phyloP scores from a whole-genome alignment of 2,888 invertebrate genomes.

The Apotomis capreana region DNA sequence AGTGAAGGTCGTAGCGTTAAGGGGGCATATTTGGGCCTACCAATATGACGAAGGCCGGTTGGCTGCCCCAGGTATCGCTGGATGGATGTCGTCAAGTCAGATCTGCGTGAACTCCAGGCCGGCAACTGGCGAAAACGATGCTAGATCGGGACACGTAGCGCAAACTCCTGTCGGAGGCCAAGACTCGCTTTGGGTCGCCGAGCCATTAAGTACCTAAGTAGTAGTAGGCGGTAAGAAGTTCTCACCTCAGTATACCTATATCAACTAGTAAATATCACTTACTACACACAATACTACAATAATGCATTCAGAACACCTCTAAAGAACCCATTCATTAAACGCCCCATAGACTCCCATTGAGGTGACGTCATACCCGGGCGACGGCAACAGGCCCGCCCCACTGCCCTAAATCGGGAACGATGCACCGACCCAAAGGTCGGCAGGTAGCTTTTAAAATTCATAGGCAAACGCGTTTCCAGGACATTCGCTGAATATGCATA shows the following conservation, averaged over 20 bases:
- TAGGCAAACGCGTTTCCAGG: slow-evolving; percentile 25
- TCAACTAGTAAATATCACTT: background rate
- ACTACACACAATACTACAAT: background rate
- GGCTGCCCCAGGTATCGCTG: too few species aligned
- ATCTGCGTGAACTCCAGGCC: too few species aligned
- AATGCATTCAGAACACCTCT: background rate
- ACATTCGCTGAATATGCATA: slow-evolving; percentile 19
- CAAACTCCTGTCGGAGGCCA: too few species aligned
- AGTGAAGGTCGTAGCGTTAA: too few species aligned
- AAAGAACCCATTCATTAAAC: slow-evolving; percentile 21
- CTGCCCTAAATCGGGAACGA: slow-evolving; percentile 37
- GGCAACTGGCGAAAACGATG: too few species aligned
- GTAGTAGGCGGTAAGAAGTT: background rate
- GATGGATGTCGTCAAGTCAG: too few species aligned
- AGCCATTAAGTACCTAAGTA: too few species aligned
- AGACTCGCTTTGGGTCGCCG: too few species aligned
- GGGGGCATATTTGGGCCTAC: too few species aligned
- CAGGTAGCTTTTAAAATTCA: slow-evolving; percentile 38
- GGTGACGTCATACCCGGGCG: slow-evolving; percentile 17
- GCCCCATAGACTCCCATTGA: background rate
- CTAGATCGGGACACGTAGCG: too few species aligned
- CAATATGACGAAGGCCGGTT: too few species aligned
- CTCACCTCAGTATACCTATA: background rate
- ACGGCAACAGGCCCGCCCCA: slow-evolving; percentile 23
- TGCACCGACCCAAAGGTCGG: slow-evolving; percentile 37